Evolutionary conservation across 2,888 invertebrate species (phyloP), one percentile per base, ranked within the genome.

Genomic region (Nebria brevicollis): DNA sequence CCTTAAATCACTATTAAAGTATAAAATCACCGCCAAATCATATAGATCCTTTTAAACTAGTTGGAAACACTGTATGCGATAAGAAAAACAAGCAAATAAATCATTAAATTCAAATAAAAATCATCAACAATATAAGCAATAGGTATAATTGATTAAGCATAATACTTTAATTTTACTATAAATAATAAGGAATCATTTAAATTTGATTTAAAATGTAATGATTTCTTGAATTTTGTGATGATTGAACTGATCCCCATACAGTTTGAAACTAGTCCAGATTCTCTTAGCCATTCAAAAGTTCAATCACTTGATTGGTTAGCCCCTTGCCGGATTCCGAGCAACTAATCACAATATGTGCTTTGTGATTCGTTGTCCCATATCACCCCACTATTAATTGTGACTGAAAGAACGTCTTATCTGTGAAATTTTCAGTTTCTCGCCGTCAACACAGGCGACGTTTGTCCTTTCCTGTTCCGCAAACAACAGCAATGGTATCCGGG

Each of bases 401-500:
- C 54, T 2, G 54, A 54, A 54, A 54, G 54, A 54, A 54, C 13
- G 54, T 8, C 7, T 54, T 13, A 8, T 13, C 54, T 13, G 54
- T 6, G 8, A 34, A 54, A 54, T 73, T 81, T 82, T 65, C 75
- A 76, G 76, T 77, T 81, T 80, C 74, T 66, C 77, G 74, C 73
- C 66, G 82, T 81, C 82, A 82, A 83, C 84, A 84, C 86, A 86
- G 86, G 85, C 87, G 85, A 86, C 86, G 86, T 87, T 86, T 85
- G 82, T 82, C 81, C 84, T 83, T 84, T 82, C 81, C 85, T 89
- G 88, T 89, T 89, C 90, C 90, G 90, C 90, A 90, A 88, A 87
- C 85, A 86, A 88, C 89, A 90, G 92, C 91, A 91, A 94, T 94
- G 94, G 93, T 93, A 91, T 92, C 93, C 90, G 94, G 94, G 92